These are phyloP conservation scores for Argentina silus DNA, from an alignment of 2,797 vertebrate species.

Conservation along the genomic window DNA sequence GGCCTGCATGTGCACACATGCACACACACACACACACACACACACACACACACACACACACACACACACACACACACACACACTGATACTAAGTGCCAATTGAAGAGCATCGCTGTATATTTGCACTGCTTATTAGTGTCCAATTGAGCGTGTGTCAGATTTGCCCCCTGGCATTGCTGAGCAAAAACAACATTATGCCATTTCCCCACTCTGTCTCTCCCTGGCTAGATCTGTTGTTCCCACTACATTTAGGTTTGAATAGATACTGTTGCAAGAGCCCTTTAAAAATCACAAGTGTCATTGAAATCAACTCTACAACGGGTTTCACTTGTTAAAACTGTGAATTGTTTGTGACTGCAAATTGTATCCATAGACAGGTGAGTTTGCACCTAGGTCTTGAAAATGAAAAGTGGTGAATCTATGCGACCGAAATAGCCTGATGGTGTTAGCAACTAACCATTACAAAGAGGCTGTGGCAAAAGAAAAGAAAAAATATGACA, in stretches of 20 bases:
- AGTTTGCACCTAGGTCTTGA: conserved; percentile 34
- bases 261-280: conserved; percentile 66
- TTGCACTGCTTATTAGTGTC: conserved; percentile 76
- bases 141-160: conserved; percentile 77
- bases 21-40: conserved; percentile 11
- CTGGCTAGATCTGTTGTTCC: conserved; percentile 69
- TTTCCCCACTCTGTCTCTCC: conserved; percentile 67
- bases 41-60: conserved; percentile 24
- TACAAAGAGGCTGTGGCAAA: conserved; percentile 13
- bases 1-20: background rate
- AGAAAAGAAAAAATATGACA: background rate
- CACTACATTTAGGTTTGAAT: conserved; percentile 76
- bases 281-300: conserved; percentile 68
- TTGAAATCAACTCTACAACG: conserved; percentile 67
- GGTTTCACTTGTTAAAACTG: conserved; percentile 64
- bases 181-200: conserved; percentile 73
- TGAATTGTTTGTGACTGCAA: conserved; percentile 51
- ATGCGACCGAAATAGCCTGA: conserved; percentile 36
- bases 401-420: conserved; percentile 50
- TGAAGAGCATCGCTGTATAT: conserved; percentile 66
- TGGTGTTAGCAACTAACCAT: conserved; percentile 36
- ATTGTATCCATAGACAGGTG: conserved; percentile 45
- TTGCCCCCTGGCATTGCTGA: conserved; percentile 53
- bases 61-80: conserved; percentile 26
- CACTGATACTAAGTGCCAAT: conserved; percentile 62